Conservation (phyloP, 2,888 invertebrate genomes). For the Troides aeacus region DNA sequence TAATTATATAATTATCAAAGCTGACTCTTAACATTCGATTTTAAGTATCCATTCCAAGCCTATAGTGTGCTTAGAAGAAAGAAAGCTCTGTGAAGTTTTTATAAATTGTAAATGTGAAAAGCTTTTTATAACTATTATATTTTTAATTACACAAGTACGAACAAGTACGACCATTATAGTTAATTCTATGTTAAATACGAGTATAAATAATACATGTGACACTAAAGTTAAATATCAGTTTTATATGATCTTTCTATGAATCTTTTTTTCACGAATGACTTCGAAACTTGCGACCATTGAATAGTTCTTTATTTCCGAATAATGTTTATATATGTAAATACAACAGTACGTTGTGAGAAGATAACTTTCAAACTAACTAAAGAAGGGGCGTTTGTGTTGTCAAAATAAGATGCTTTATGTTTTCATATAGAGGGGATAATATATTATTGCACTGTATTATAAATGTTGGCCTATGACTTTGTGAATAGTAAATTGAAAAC, state of each 20-base stretch:
- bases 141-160: background rate
- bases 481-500: no score
- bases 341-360: conserved; percentile 2
- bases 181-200: background rate
- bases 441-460: background rate
- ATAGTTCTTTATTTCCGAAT: conserved; percentile 22
- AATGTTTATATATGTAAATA: conserved; percentile 12
- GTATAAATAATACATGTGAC: background rate
- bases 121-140: background rate
- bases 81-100: background rate
- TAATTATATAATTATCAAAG: no score
- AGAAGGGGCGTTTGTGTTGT: background rate
- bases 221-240: background rate
- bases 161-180: background rate
- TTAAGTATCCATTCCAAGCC: no score
- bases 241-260: background rate
- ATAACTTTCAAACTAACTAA: conserved; percentile 7
- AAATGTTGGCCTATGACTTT: no score
- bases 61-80: no score
- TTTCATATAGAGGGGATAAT: background rate
- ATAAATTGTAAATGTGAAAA: background rate
- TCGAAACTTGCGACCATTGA: background rate
- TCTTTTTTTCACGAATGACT: background rate
- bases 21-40: no score
- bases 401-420: conserved; percentile 5